Percentiles rank a stretch among this genome's conserved stretches.
These are phyloP conservation scores for Ardeotis arabs DNA, from an alignment of 2,113 vertebrate genomes.

Conservation along the genomic window DNA sequence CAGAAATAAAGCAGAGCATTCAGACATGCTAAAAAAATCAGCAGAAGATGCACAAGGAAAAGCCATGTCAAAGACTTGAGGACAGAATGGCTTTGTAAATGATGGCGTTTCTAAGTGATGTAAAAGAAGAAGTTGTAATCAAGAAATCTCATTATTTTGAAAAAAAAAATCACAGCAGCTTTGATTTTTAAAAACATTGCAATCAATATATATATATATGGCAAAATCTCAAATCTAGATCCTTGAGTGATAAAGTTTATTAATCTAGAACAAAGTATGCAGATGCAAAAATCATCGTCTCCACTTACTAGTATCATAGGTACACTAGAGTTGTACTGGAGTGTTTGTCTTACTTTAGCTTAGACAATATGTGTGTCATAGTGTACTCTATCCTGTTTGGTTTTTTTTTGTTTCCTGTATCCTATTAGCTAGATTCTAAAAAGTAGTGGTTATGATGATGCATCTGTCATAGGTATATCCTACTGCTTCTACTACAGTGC, in stretches of 20 bases:
- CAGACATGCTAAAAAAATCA: not conserved
- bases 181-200: not conserved
- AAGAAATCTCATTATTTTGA: not conserved
- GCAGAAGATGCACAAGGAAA: not conserved
- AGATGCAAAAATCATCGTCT: not conserved
- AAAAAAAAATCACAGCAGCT: not conserved
- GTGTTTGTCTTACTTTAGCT: not conserved
- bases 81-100: not conserved
- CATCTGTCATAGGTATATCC: not conserved
- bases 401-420: not conserved
- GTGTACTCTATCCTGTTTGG: rapidly evolving
- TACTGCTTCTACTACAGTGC: not conserved
- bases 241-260: not conserved
- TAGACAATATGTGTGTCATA: not conserved
- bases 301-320: not conserved
- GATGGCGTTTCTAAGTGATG: not conserved
- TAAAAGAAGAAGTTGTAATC: not conserved
- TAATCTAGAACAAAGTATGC: not conserved
- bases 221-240: not conserved
- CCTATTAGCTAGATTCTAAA: not conserved
- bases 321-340: not conserved
- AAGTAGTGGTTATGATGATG: not conserved
- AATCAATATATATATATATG: not conserved
- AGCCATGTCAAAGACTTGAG: not conserved
- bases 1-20: not conserved